A percentile compares a stretch with the other conserved stretches of the same genome.
Conservation (phyloP, 2,888 invertebrate genomes). For the Phytoseiulus persimilis region DNA sequence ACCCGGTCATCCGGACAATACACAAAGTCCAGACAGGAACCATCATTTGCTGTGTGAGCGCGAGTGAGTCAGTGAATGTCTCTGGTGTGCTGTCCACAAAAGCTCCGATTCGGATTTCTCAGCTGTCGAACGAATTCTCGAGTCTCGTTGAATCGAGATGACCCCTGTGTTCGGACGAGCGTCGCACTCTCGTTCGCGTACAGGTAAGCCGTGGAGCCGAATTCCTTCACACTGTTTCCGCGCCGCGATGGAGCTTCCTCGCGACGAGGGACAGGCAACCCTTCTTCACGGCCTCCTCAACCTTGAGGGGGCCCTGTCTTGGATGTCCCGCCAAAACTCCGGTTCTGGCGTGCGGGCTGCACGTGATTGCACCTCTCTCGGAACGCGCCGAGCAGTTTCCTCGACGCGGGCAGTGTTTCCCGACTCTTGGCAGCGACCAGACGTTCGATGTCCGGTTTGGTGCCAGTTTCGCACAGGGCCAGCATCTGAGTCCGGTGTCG, state of each 20-base stretch:
- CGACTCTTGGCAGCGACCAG: background rate
- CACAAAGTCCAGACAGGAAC: background rate
- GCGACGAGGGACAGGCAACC: background rate
- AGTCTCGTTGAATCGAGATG: background rate
- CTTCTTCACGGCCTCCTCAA: slow-evolving; percentile 5
- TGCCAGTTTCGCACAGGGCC: background rate
- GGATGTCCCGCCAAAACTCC: background rate
- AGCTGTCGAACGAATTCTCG: background rate
- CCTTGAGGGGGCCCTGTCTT: background rate
- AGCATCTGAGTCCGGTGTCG: background rate
- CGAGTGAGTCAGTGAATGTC: slow-evolving; percentile 5
- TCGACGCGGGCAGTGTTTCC: background rate
- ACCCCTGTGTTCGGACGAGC: background rate
- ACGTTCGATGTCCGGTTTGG: background rate
- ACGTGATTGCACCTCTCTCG: background rate
- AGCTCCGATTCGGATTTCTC: background rate
- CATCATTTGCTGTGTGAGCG: slow-evolving; percentile 5
- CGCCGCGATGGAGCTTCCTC: background rate
- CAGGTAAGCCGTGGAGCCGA: background rate
- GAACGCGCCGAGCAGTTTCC: background rate
- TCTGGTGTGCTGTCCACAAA: slow-evolving; percentile 5
- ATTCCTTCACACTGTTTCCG: background rate
- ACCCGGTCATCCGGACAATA: background rate
- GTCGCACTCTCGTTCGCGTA: background rate
- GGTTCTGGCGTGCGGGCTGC: background rate